These are phyloP conservation scores for Apocrypta bakeri DNA, from an alignment of 1,140 invertebrate genomes.

Conservation along the genomic window DNA sequence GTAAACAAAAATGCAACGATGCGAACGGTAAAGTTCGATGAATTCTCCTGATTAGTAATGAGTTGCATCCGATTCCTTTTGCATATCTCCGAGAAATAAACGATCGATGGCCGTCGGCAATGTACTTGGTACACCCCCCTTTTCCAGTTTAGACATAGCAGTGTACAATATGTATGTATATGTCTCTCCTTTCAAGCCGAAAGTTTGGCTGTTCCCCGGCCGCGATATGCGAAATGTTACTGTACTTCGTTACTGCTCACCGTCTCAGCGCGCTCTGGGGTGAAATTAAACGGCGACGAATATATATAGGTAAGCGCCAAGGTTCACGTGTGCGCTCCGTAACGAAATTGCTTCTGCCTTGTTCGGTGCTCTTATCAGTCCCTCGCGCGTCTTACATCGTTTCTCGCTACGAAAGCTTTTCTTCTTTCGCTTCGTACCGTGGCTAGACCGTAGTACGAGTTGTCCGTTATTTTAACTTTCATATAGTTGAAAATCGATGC, in stretches of 20 bases:
- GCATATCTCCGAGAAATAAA: slow-evolving; percentile 1
- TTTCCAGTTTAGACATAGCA: neutral
- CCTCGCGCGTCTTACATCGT: slow-evolving; percentile 24
- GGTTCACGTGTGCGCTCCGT: slow-evolving; percentile 48
- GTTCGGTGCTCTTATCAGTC: slow-evolving; percentile 58
- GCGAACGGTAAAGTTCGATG: no score
- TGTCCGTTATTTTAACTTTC: neutral
- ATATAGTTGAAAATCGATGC: no score
- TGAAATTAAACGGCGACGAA: slow-evolving; percentile 59
- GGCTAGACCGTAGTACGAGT: neutral
- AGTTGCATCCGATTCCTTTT: no score
- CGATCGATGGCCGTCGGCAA: neutral
- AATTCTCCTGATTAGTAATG: no score
- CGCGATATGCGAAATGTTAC: slow-evolving; percentile 33
- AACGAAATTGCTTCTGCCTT: slow-evolving; percentile 68
- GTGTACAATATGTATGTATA: neutral
- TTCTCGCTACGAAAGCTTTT: slow-evolving; percentile 9
- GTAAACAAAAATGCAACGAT: no score
- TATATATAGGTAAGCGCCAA: slow-evolving; percentile 56
- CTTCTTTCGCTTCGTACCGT: neutral
- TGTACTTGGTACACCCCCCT: neutral
- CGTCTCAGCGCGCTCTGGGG: slow-evolving; percentile 40
- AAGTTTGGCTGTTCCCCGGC: slow-evolving; percentile 14
- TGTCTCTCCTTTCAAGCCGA: neutral
- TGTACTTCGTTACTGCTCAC: slow-evolving; percentile 7